Percentiles rank a stretch among this genome's conserved stretches.
Conservation (phyloP, 2,797 vertebrate species). For the Poecilia wingei region DNA sequence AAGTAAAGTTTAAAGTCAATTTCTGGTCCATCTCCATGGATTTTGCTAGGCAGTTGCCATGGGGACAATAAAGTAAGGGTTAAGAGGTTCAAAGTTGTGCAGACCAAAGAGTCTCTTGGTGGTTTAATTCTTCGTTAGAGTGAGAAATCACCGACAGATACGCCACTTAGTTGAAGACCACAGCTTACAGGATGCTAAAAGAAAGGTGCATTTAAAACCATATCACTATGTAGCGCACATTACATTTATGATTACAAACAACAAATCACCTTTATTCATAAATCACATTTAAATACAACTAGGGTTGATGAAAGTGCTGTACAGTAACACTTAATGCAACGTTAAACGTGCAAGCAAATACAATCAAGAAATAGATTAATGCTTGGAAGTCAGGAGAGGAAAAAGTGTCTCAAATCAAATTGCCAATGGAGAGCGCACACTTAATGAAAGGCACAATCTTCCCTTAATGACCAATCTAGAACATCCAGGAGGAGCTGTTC, state of each 20-base stretch:
- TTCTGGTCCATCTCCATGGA: constrained; percentile 45
- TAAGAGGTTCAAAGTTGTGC: constrained; percentile 49
- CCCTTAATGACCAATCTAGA: background rate
- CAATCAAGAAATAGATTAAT: background rate
- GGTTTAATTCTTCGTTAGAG: constrained; percentile 38
- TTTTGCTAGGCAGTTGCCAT: constrained; percentile 45
- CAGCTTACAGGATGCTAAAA: background rate
- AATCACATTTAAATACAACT: background rate
- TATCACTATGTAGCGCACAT: background rate
- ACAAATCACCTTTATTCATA: background rate
- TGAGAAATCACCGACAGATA: constrained; percentile 19
- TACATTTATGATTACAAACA: background rate
- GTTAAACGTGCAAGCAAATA: background rate
- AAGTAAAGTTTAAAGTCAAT: constrained; percentile 72
- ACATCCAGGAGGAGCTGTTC: background rate
- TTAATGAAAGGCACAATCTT: background rate
- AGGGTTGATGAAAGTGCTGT: background rate
- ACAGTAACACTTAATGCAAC: background rate
- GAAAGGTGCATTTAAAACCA: background rate
- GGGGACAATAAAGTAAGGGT: constrained; percentile 52
- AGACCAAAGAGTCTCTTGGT: constrained; percentile 23
- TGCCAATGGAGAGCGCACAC: background rate
- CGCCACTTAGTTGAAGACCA: background rate
- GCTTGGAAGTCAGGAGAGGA: background rate
- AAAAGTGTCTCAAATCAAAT: background rate